A percentile compares a stretch with the other conserved stretches of the same genome.
These are phyloP conservation scores for Amphilophus citrinellus DNA, from an alignment of 2,113 vertebrate genomes.

Conservation along the genomic window DNA sequence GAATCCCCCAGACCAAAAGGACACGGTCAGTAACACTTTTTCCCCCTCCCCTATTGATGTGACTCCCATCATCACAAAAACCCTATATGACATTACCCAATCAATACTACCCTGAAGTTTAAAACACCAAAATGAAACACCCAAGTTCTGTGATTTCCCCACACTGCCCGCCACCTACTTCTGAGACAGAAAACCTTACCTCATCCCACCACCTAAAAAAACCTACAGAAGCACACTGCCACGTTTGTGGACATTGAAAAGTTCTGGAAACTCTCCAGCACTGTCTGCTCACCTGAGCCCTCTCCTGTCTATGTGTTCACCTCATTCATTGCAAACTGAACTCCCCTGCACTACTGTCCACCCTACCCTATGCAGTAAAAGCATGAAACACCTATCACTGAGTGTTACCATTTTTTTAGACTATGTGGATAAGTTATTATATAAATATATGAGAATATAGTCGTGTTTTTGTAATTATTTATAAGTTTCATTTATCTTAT, in stretches of 20 bases:
- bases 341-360: constrained; percentile 28
- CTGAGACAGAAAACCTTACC: constrained; percentile 23
- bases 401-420: constrained; percentile 66
- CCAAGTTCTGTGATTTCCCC: constrained; percentile 5
- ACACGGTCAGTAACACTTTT: constrained; percentile 73
- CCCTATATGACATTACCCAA: constrained; percentile 15
- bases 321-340: constrained; percentile 53
- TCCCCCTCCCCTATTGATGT: constrained; percentile 25
- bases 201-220: background rate
- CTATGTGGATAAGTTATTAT: constrained; percentile 51
- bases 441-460: constrained; percentile 40
- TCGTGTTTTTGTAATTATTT: constrained; percentile 7
- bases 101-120: background rate
- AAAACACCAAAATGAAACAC: constrained; percentile 14
- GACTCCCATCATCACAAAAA: constrained; percentile 45
- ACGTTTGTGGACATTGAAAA: constrained; percentile 14
- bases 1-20: constrained; percentile 59
- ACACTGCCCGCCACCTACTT: background rate
- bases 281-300: constrained; percentile 24
- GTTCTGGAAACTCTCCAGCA: constrained; percentile 3
- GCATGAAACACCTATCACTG: constrained; percentile 69
- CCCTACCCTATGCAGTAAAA: constrained; percentile 38
- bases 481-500: constrained; percentile 67
- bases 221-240: constrained; percentile 28
- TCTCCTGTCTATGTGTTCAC: constrained; percentile 21